A percentile compares a stretch with the other conserved stretches of the same genome.
phyloP scores from a whole-genome alignment of 2,888 invertebrate species.

The Campoplex capitator region DNA sequence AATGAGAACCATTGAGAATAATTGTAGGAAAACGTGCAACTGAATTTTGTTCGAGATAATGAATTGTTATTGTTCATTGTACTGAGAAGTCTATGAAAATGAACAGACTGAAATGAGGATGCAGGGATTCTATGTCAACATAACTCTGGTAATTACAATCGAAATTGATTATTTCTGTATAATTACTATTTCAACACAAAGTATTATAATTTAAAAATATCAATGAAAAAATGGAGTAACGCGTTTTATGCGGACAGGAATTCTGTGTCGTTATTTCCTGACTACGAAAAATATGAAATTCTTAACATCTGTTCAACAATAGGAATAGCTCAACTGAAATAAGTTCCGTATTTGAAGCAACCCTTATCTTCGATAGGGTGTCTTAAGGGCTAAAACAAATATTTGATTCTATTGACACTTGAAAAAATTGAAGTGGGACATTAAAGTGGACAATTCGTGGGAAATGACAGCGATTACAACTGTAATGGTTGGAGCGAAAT shows the following conservation, averaged over 20 bases:
- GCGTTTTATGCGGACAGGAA: no score
- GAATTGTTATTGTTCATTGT: background rate
- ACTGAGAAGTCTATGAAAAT: background rate
- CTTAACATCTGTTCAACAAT: background rate
- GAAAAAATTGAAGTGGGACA: background rate
- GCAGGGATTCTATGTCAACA: background rate
- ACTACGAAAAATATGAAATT: background rate
- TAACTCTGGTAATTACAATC: background rate
- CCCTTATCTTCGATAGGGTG: background rate
- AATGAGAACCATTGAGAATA: constrained; percentile 1
- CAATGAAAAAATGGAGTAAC: no score
- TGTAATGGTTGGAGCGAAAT: constrained; percentile 21
- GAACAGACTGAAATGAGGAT: background rate
- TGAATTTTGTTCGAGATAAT: constrained; percentile 2
- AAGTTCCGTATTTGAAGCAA: background rate
- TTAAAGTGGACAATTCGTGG: background rate
- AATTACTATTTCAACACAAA: no score
- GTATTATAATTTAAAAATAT: no score
- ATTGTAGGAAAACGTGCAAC: constrained; percentile 2
- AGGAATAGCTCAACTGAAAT: background rate
- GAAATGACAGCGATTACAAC: background rate
- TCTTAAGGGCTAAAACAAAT: background rate
- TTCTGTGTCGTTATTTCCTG: background rate
- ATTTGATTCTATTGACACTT: background rate
- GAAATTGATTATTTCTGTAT: no score